Conservation (phyloP, 2,113 vertebrate species). For the Garra rufa region DNA sequence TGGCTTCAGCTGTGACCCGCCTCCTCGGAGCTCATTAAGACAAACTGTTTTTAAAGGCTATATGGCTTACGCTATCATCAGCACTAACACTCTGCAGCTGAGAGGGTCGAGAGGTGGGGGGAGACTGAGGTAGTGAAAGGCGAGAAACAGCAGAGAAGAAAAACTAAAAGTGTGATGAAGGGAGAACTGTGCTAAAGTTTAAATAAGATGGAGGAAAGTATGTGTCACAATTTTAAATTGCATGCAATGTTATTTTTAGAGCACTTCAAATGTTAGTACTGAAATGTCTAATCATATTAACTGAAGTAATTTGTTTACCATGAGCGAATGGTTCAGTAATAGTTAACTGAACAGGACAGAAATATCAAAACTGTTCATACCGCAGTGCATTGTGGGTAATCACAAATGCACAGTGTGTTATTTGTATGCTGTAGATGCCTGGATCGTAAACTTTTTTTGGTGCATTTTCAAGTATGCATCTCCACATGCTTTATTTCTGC, state of each 20-base stretch:
- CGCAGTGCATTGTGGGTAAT: not conserved
- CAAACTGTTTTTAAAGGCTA: slow-evolving; percentile 80
- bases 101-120: slow-evolving; percentile 63
- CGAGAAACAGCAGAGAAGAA: slow-evolving; percentile 10
- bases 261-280: not conserved
- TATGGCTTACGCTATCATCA: slow-evolving; percentile 73
- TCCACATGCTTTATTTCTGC: not conserved
- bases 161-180: not conserved
- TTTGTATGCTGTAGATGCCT: not conserved
- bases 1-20: slow-evolving; percentile 79
- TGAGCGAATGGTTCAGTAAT: not conserved
- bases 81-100: slow-evolving; percentile 56
- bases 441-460: not conserved
- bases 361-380: not conserved
- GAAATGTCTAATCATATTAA: not conserved
- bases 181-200: not conserved
- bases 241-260: not conserved
- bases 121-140: slow-evolving; percentile 15
- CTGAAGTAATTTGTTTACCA: not conserved
- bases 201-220: not conserved
- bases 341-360: not conserved
- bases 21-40: slow-evolving; percentile 74
- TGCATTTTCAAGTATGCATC: slow-evolving; percentile 13
- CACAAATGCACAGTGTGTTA: not conserved
- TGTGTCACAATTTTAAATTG: not conserved